phyloP scores from a whole-genome alignment of 2,888 invertebrate species.

The Ormyrus thymus region DNA sequence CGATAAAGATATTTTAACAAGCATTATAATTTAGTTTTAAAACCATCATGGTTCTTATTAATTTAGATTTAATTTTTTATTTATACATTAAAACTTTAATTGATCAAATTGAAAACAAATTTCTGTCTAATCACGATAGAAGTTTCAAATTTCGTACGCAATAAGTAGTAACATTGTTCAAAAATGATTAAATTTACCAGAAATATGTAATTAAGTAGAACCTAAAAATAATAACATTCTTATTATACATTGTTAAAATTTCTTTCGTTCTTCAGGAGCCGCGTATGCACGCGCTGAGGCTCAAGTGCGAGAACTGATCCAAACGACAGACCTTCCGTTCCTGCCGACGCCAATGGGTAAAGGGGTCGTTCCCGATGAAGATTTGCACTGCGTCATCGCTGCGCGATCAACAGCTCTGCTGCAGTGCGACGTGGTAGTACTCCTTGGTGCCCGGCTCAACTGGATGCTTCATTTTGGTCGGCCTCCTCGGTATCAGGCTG shows the following conservation, averaged over 20 bases:
- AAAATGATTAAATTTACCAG: no score
- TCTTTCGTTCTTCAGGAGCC: constrained; percentile 78
- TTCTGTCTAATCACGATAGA: neutral
- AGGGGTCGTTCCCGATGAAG: constrained; percentile 85
- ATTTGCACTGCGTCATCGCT: constrained; percentile 86
- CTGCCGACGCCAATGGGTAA: constrained; percentile 97
- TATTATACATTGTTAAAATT: no score
- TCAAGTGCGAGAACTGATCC: constrained; percentile 82
- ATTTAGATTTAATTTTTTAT: neutral
- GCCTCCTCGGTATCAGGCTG: constrained; percentile 86
- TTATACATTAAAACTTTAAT: neutral
- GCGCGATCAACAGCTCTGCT: constrained; percentile 91
- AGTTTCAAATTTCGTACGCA: neutral
- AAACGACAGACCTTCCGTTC: constrained; percentile 87
- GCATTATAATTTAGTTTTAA: neutral
- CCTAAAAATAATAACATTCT: no score
- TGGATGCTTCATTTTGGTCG: constrained; percentile 99
- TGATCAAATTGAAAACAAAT: neutral
- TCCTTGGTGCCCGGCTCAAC: constrained; percentile 94
- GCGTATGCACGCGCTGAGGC: constrained; percentile 88
- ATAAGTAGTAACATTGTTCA: no score
- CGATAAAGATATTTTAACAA: constrained; percentile 27
- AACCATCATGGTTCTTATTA: no score
- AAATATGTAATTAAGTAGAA: no score
- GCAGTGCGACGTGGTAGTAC: constrained; percentile 90